Conservation (phyloP, 2,888 invertebrate genomes). For the Stenotaenia linearis region DNA sequence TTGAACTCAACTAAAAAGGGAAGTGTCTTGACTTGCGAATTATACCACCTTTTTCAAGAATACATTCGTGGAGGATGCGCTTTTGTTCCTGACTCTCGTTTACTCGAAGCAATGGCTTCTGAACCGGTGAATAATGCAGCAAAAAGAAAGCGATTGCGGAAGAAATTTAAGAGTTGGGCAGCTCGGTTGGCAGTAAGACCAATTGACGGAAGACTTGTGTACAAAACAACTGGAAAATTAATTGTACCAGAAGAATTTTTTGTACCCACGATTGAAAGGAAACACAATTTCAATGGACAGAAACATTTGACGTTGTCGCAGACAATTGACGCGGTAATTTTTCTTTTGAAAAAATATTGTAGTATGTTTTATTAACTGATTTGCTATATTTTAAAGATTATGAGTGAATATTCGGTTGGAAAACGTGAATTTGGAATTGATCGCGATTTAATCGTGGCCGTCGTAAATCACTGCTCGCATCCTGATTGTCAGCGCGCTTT, state of each 20-base stretch:
- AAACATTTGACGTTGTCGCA: conserved; percentile 28
- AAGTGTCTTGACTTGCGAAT: conserved; percentile 5
- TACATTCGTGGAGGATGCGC: background rate
- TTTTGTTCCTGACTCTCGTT: background rate
- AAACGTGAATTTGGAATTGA: conserved; percentile 32
- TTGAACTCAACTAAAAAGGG: background rate
- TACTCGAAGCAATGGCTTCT: conserved; percentile 6
- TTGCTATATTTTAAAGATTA: conserved; percentile 2
- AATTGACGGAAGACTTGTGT: background rate
- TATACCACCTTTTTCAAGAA: background rate
- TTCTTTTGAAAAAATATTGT: background rate
- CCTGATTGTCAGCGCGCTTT: background rate
- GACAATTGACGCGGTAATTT: conserved; percentile 29
- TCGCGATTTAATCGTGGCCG: conserved; percentile 10
- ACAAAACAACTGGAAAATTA: conserved; percentile 26
- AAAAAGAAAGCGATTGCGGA: conserved; percentile 1
- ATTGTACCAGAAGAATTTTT: conserved; percentile 29
- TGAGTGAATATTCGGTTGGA: conserved; percentile 28
- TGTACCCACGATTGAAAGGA: background rate
- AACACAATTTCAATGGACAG: background rate
- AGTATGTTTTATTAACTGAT: background rate
- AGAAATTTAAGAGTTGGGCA: conserved; percentile 30
- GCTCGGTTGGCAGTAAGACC: background rate
- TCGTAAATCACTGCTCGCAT: conserved; percentile 27
- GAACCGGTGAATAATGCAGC: conserved; percentile 11